Conservation (phyloP, 2,797 vertebrate genomes). For the Neosalanx taihuensis region DNA sequence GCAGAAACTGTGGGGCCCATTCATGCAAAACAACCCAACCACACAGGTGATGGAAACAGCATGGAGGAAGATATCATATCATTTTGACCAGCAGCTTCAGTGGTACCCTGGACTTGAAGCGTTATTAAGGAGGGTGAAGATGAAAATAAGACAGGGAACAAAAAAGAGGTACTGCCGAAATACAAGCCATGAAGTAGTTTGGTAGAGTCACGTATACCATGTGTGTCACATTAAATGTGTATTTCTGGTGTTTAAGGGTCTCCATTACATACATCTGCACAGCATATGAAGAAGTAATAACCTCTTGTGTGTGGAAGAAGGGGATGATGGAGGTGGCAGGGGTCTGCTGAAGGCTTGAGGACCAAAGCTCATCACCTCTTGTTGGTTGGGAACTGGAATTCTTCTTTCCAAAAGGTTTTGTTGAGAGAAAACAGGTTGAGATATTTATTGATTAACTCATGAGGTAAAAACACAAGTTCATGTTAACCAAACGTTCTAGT, state of each 20-base stretch:
- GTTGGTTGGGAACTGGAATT: too few species aligned
- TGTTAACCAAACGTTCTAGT: too few species aligned
- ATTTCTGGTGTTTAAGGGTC: slow-evolving; percentile 18
- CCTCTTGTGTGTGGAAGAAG: background rate
- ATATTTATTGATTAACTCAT: too few species aligned
- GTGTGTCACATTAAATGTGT: slow-evolving; percentile 43
- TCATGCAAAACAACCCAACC: slow-evolving; percentile 4
- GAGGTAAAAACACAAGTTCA: too few species aligned
- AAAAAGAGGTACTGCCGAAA: background rate
- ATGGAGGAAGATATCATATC: slow-evolving; percentile 6
- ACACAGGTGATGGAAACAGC: slow-evolving; percentile 31
- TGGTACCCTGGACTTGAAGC: background rate
- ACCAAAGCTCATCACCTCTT: too few species aligned
- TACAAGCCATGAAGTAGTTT: background rate
- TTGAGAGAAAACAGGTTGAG: too few species aligned
- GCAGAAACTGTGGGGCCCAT: slow-evolving; percentile 27
- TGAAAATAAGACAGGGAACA: background rate
- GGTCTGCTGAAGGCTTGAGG: too few species aligned
- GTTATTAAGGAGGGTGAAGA: too few species aligned
- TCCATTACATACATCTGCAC: slow-evolving; percentile 48
- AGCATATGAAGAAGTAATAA: slow-evolving; percentile 34
- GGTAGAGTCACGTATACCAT: slow-evolving; percentile 18
- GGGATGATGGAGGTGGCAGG: too few species aligned
- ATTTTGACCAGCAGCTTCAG: background rate
- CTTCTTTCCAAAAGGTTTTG: too few species aligned